These are phyloP conservation scores for Excalfactoria chinensis DNA, from an alignment of 2,113 vertebrate species.

Conservation along the genomic window DNA sequence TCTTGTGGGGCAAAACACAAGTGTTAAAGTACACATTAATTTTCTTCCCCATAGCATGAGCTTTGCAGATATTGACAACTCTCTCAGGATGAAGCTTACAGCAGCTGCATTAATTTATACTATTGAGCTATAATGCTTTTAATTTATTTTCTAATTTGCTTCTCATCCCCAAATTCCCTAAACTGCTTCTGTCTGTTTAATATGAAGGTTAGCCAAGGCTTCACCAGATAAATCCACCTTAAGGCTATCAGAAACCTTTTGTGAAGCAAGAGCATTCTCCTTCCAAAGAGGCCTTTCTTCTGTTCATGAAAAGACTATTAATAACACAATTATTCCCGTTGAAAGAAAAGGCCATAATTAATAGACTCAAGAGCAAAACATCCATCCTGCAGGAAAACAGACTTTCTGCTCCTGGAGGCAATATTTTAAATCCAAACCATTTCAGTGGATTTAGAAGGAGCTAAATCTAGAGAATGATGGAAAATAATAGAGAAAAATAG, in stretches of 20 bases:
- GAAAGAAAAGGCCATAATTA: constrained; percentile 75
- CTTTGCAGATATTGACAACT: constrained; percentile 73
- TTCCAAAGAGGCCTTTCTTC: constrained; percentile 73
- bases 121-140: constrained; percentile 74
- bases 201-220: constrained; percentile 71
- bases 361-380: constrained; percentile 64
- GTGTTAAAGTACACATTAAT: constrained; percentile 57
- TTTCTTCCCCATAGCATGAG: constrained; percentile 47
- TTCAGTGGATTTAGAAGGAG: constrained; percentile 47
- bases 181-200: constrained; percentile 71
- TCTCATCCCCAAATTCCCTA: constrained; percentile 72
- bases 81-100: constrained; percentile 68
- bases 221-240: constrained; percentile 74
- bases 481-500: constrained; percentile 39
- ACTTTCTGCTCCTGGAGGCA: constrained; percentile 23
- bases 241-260: constrained; percentile 76
- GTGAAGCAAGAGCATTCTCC: constrained; percentile 67
- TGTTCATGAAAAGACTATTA: constrained; percentile 76
- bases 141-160: constrained; percentile 77
- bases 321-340: constrained; percentile 74
- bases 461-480: constrained; percentile 39
- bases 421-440: constrained; percentile 58
- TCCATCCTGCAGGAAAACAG: constrained; percentile 25
- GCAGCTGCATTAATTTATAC: constrained; percentile 72
- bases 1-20: constrained; percentile 58